Evolutionary conservation across 2,888 invertebrate species (phyloP).

Genomic region (Phyllotreta cruciferae): DNA sequence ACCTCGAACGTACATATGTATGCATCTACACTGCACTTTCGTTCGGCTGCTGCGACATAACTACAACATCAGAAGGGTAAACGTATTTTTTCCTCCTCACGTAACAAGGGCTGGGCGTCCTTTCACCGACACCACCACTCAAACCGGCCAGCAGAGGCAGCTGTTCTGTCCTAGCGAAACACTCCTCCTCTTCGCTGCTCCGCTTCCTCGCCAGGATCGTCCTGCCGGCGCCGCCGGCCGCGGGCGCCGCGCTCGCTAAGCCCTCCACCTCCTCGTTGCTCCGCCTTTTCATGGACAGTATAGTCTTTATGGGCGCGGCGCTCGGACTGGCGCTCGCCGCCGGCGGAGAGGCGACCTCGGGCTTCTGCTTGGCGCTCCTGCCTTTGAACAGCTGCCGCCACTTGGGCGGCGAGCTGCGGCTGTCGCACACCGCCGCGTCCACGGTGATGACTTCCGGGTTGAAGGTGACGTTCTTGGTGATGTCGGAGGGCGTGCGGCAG

Average conservation of each 20-base stretch:
- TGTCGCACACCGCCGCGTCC: constrained; percentile 39
- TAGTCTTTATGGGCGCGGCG: constrained; percentile 46
- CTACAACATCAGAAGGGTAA: constrained; percentile 64
- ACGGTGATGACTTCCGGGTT: constrained; percentile 56
- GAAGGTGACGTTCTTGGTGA: constrained; percentile 59
- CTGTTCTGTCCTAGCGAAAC: constrained; percentile 61
- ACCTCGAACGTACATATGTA: not conserved
- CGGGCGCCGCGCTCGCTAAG: constrained; percentile 24
- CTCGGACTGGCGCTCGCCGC: constrained; percentile 29
- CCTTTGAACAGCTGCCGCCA: constrained; percentile 48
- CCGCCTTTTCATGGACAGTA: constrained; percentile 42
- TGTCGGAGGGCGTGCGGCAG: constrained; percentile 55
- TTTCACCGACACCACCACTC: constrained; percentile 56
- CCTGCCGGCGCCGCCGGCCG: constrained; percentile 40
- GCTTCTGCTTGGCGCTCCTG: constrained; percentile 38
- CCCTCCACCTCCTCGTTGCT: constrained; percentile 28
- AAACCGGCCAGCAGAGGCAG: constrained; percentile 66
- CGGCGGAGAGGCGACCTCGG: constrained; percentile 35
- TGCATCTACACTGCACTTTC: constrained; percentile 64
- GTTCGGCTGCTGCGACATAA: constrained; percentile 56
- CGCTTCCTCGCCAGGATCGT: constrained; percentile 44
- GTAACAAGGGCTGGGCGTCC: constrained; percentile 62
- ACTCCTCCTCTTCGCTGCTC: constrained; percentile 39
- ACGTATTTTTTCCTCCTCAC: constrained; percentile 70
- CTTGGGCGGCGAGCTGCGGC: constrained; percentile 42